phyloP scores from a whole-genome alignment of 1,140 invertebrate genomes.

The Trinorchestia longiramus region DNA sequence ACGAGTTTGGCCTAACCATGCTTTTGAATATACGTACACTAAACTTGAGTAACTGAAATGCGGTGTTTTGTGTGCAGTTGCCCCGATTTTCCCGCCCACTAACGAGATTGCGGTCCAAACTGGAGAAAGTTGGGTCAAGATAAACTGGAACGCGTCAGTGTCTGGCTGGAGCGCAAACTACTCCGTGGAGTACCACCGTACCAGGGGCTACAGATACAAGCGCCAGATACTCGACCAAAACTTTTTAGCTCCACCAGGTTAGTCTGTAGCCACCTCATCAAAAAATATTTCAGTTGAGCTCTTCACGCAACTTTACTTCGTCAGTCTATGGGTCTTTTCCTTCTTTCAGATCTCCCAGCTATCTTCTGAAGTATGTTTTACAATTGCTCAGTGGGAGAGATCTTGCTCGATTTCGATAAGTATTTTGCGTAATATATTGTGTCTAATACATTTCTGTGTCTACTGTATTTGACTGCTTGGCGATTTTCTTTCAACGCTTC shows the following conservation, averaged over 20 bases:
- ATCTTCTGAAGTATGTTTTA: no score
- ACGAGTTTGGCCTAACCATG: neutral
- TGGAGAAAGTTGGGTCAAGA: neutral
- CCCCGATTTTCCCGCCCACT: constrained; percentile 5
- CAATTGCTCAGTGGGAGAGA: no score
- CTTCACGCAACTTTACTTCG: no score
- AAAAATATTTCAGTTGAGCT: neutral
- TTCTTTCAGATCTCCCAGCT: no score
- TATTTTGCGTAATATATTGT: no score
- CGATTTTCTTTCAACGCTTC: neutral
- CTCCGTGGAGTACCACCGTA: constrained; percentile 15
- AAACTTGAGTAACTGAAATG: neutral
- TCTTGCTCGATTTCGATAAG: no score
- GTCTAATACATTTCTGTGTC: no score
- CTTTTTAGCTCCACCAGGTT: constrained; percentile 51
- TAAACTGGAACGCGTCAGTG: constrained; percentile 39
- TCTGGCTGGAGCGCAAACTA: constrained; percentile 47
- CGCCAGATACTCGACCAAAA: neutral
- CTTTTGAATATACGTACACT: neutral
- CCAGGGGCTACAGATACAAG: constrained; percentile 52
- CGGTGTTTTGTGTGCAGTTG: neutral
- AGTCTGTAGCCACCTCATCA: neutral
- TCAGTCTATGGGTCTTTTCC: no score
- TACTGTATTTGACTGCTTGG: no score
- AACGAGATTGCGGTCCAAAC: neutral